Evolutionary conservation across 2,113 vertebrate species (phyloP), one percentile per base, ranked within the genome.

Genomic region (Brachionichthys hirsutus): DNA sequence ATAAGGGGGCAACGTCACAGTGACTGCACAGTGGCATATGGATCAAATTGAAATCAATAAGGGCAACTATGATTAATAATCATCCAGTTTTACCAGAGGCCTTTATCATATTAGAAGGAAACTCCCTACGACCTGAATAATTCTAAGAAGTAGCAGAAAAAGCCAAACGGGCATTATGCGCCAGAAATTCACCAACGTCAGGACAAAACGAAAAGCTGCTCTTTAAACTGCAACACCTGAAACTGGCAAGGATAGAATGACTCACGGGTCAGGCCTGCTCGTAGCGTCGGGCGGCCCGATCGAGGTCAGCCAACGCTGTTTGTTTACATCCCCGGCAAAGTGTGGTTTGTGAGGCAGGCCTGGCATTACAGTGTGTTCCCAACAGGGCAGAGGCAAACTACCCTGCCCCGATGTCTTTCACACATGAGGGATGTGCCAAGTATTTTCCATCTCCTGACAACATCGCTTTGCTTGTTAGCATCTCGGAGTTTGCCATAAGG

Each of bases 321-420:
- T 81, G 76, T 83, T 82, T 80, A 77, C 74, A 66, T 78, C 80
- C 20, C 24, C 35, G 60, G 52, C 2, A 3, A 62, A 73, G 71
- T 65, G 69, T 34, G 34, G 76, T 56, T 44, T 51, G 60, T 1
- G 66, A 67, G 58, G 46, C 54, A 24, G 61, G 52, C 42, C 53
- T 68, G 66, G 70, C 68, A 67, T 69, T 44, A 44, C 73, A 51
- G 56, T 0, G 36, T 59, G 50, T 62, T 67, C 73, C 65, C 53
- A 12, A 38, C 9, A 0, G 52, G 57, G 62, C 57, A 58, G 51
- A 73, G 43, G 64, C 46, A 51, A 77, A 62, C 54, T 34, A 24
- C 17, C 11, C 61, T 19, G 46, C 61, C 61, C 56, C 52, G 53
- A 76, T 56, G 74, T 67, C 70, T 75, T 74, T 68, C 62, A 53